phyloP scores from a whole-genome alignment of 1,140 invertebrate species.

The Heliconius hewitsoni region DNA sequence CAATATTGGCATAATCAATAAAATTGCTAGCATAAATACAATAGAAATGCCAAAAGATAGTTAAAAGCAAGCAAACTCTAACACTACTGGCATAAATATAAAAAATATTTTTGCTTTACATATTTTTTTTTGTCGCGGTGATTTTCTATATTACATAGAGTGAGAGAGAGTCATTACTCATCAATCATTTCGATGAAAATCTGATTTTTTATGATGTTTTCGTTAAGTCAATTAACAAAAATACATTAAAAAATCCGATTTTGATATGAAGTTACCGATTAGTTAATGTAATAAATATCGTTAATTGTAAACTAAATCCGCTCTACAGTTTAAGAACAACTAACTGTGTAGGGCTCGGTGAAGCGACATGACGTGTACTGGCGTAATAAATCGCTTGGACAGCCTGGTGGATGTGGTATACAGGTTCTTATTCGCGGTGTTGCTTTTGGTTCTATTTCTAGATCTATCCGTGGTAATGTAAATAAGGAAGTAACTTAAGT shows the following conservation, averaged over 20 bases:
- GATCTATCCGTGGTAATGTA: not conserved
- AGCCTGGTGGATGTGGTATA: conserved; percentile 22
- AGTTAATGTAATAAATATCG: not conserved
- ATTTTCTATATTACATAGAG: not conserved
- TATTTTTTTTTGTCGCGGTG: too few species aligned
- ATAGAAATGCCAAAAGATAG: too few species aligned
- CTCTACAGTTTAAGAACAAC: not conserved
- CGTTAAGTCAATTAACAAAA: not conserved
- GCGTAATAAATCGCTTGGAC: conserved; percentile 46
- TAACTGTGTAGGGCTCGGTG: not conserved
- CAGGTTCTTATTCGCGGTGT: not conserved
- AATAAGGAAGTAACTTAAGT: conserved; percentile 1
- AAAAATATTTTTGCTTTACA: too few species aligned
- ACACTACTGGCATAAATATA: too few species aligned
- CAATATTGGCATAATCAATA: too few species aligned
- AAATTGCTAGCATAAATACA: too few species aligned
- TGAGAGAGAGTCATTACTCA: too few species aligned
- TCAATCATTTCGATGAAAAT: not conserved
- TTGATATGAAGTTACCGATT: not conserved
- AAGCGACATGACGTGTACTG: conserved; percentile 40
- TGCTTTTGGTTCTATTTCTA: not conserved
- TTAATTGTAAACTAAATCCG: not conserved
- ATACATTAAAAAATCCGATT: not conserved
- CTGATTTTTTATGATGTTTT: too few species aligned
- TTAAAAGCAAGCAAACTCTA: too few species aligned